Percentiles rank a stretch among this genome's conserved stretches.
Evolutionary conservation across 2,888 invertebrate species (phyloP).

Genomic region (Auanema freiburgensis): DNA sequence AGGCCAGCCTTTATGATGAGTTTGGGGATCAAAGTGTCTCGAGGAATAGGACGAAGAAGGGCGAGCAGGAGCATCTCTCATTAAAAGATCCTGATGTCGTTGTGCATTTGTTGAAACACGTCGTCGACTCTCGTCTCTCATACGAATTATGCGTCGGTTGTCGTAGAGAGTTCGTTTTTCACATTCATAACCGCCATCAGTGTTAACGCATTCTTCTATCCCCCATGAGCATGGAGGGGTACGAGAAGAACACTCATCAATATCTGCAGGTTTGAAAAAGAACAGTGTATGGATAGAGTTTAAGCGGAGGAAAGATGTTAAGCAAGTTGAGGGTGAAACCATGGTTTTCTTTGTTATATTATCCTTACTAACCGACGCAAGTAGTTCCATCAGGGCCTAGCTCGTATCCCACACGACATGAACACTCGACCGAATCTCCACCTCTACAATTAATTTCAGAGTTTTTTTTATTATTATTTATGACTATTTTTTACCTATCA

Average conservation of each 20-base stretch:
- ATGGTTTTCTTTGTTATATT: background rate
- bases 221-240: conserved; percentile 21
- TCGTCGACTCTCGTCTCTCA: conserved; percentile 19
- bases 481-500: conserved; percentile 31
- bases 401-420: conserved; percentile 59
- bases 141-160: conserved; percentile 19
- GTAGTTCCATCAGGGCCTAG: conserved; percentile 56
- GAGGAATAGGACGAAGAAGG: no score
- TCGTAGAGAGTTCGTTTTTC: background rate
- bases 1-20: no score
- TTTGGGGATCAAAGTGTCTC: no score
- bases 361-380: conserved; percentile 53
- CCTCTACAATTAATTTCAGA: conserved; percentile 26
- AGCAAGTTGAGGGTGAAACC: background rate
- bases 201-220: conserved; percentile 21
- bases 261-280: conserved; percentile 23
- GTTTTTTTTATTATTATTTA: background rate
- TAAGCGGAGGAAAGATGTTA: background rate
- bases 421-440: conserved; percentile 56
- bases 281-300: background rate
- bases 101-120: conserved; percentile 10
- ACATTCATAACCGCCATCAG: conserved; percentile 18
- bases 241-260: conserved; percentile 29
- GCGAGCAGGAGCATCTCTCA: no score
- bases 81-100: no score